Conservation (phyloP, 2,797 vertebrate genomes). For the Gymnothorax javanicus region DNA sequence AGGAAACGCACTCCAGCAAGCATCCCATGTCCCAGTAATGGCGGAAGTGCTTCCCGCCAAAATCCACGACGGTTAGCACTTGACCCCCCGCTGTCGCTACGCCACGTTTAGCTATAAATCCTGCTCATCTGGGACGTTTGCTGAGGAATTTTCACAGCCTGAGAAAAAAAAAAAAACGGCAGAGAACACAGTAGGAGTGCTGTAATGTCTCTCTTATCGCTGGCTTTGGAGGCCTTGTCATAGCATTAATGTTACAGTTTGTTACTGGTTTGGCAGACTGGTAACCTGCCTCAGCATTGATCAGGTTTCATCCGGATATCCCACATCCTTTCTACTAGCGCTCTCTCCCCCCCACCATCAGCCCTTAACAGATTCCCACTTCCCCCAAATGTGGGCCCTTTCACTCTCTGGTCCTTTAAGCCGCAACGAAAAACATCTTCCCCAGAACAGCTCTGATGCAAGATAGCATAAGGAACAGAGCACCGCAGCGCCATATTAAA, state of each 20-base stretch:
- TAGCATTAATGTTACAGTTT: constrained; percentile 55
- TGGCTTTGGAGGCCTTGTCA: constrained; percentile 57
- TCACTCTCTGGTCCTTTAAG: neutral
- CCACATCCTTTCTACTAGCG: neutral
- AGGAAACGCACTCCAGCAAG: neutral
- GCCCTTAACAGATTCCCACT: neutral
- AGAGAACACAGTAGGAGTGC: constrained; percentile 64
- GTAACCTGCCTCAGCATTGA: neutral
- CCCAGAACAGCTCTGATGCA: neutral
- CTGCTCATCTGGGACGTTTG: constrained; percentile 64
- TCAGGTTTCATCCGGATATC: neutral
- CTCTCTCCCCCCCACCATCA: neutral
- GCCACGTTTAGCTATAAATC: constrained; percentile 56
- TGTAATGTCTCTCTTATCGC: constrained; percentile 65
- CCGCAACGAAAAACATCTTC: constrained; percentile 1
- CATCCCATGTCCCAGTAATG: neutral
- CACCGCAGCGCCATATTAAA: neutral
- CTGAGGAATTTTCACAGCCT: constrained; percentile 62
- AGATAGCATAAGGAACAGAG: neutral
- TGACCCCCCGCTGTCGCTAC: neutral
- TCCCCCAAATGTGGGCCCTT: neutral
- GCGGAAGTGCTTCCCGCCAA: neutral
- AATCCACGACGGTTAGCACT: neutral
- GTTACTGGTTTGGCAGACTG: constrained; percentile 29
- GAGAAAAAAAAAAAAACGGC: constrained; percentile 60